Conservation (phyloP, 2,797 vertebrate genomes). For the Phoeniculus purpureus region DNA sequence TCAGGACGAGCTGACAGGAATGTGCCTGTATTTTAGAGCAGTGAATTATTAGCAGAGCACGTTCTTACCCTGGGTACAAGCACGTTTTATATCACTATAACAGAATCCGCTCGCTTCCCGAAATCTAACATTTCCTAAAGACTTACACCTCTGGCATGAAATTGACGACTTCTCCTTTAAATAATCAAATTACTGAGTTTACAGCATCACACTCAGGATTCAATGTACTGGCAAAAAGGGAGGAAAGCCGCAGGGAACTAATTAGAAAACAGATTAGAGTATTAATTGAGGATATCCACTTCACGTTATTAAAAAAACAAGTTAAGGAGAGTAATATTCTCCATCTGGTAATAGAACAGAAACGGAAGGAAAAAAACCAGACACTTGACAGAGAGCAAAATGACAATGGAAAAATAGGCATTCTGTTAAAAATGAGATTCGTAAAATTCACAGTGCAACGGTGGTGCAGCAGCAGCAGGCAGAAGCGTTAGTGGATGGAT, state of each 20-base stretch:
- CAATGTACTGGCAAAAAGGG: slow-evolving; percentile 47
- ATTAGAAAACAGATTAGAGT: slow-evolving; percentile 66
- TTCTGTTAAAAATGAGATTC: background rate
- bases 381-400: slow-evolving; percentile 12
- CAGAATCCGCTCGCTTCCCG: background rate
- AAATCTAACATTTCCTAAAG: background rate
- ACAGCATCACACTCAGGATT: slow-evolving; percentile 46
- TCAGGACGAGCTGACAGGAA: slow-evolving; percentile 34
- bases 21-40: background rate
- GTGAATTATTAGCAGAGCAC: slow-evolving; percentile 1
- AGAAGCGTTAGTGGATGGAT: background rate
- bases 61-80: background rate
- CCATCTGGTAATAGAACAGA: slow-evolving; percentile 27
- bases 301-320: slow-evolving; percentile 22
- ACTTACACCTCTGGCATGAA: background rate
- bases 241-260: slow-evolving; percentile 44
- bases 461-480: background rate
- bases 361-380: slow-evolving; percentile 2
- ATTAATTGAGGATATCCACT: slow-evolving; percentile 55
- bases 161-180: slow-evolving; percentile 42
- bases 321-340: slow-evolving; percentile 19
- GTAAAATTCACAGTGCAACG: slow-evolving; percentile 8
- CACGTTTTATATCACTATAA: slow-evolving; percentile 5
- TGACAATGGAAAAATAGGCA: slow-evolving; percentile 13
- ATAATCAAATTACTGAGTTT: slow-evolving; percentile 53